Base-by-base conservation (phyloP, 2,888 invertebrate genomes). In the Arenicola marina region DNA sequence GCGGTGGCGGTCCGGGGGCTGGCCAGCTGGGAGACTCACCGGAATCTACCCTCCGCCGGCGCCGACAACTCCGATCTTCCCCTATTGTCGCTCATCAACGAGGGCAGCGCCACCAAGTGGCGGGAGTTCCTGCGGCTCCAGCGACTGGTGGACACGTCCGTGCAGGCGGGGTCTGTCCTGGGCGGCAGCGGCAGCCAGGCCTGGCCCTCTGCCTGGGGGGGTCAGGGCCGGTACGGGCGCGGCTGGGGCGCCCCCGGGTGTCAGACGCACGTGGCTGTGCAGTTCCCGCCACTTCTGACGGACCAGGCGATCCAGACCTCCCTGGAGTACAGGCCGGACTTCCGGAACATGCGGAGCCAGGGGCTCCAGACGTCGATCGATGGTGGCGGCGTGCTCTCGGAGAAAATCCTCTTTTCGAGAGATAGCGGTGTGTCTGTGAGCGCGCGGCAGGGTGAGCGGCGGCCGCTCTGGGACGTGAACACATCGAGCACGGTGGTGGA, bases 251-350 rank as follows among this genome's bases (percentile, higher is more conserved):
- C n/a, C n/a, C n/a, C n/a, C n/a, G n/a, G n/a, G n/a, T n/a, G n/a
- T n/a, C n/a, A n/a, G n/a, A n/a, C n/a, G 38, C 34, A n/a, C n/a
- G n/a, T n/a, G n/a, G n/a, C n/a, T n/a, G n/a, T n/a, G n/a, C 65
- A 65, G 53, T 61, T 57, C 44, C 61, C 66, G 15, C 61, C 66
- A 11, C 44, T 31, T 28, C 51, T 59, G 11, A 60, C 44, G 4
- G 65, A 69, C 51, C 51, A 56, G 28, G 56, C 57, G 2, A 56
- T 66, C 29, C 69, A 69, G 62, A 69, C 69, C 18, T 69, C 69
- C 3, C 51, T 65, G 15, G n/a, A n/a, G n/a, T n/a, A n/a, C n/a
- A n/a, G n/a, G 21, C 38, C 62, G 46, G 46, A n/a, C 32, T 15
- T 51, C 46, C n/a, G 32, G 38, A 18, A 65, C 53, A 55, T 55